These are phyloP conservation scores for Drosophila burlai DNA, from an alignment of 1,140 invertebrate genomes.

Conservation along the genomic window DNA sequence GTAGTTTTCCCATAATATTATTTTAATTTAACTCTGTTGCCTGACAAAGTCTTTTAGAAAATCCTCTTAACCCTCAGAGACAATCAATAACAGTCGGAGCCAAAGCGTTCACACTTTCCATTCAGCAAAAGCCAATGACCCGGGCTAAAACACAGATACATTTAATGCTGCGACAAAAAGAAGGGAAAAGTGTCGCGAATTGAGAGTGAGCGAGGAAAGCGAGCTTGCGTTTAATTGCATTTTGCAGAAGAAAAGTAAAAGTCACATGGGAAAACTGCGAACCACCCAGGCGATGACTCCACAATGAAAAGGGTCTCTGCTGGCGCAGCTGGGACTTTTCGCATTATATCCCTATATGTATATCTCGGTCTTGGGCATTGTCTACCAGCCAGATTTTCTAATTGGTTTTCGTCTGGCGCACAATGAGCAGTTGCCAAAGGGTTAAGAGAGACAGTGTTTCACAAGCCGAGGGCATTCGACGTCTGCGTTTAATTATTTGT, in stretches of 20 bases:
- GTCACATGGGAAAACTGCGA: conserved; percentile 50
- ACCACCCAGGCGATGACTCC: conserved; percentile 32
- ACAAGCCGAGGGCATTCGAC: conserved; percentile 41
- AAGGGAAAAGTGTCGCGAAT: conserved; percentile 55
- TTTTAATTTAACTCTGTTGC: conserved; percentile 29
- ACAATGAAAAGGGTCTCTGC: conserved; percentile 5
- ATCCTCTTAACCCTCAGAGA: conserved; percentile 38
- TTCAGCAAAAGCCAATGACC: conserved; percentile 38
- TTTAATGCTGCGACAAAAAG: conserved; percentile 52
- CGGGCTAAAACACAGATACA: conserved; percentile 33
- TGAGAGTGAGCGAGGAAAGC: conserved; percentile 24
- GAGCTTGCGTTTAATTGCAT: conserved; percentile 69
- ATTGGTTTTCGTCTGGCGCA: conserved; percentile 57
- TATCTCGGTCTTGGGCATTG: conserved; percentile 47
- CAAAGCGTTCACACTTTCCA: conserved; percentile 39
- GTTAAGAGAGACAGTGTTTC: conserved; percentile 40
- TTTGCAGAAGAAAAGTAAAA: conserved; percentile 67
- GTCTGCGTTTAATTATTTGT: conserved; percentile 43
- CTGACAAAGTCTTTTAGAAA: conserved; percentile 11
- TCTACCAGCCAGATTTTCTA: conserved; percentile 70
- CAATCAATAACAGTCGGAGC: conserved; percentile 32
- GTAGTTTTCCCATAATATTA: conserved; percentile 26
- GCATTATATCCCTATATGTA: conserved; percentile 16
- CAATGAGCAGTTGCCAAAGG: conserved; percentile 22
- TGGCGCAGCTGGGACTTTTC: conserved; percentile 20